Evolutionary conservation across 1,140 invertebrate species (phyloP), one percentile per base, ranked within the genome.

Genomic region (Pseudomyrmex dendroicus): DNA sequence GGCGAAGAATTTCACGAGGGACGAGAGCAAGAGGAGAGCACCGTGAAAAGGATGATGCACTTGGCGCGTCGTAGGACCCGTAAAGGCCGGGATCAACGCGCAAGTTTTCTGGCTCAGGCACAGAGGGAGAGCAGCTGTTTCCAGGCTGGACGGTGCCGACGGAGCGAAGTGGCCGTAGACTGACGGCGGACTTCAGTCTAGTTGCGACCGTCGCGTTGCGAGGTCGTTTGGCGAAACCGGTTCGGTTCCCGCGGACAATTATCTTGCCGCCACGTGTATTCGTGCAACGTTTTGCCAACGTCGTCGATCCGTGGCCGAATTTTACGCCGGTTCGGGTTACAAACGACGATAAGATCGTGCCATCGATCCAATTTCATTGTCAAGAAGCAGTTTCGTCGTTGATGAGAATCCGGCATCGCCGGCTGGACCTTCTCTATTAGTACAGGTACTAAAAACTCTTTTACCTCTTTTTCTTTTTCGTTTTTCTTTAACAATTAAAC

Each of bases 171-270:
- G 64, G n/a, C 17, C 44, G 13, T 20, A 3, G 9, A 54, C 67
- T 76, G 63, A 66, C 13, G 54, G n/a, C 50, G 52, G 78, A 89
- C 72, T 91, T 91, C 89, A 92, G 91, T 92, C 86, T 89, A 86
- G 90, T 89, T 44, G 73, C 73, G 73, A 46, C 73, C 25, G 73
- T 67, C 90, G 90, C n/a, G 22, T 48, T 13, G 54, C 83, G 87
- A 85, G 89, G 89, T 89, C 87, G 87, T 4, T 13, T 15, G 13
- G 20, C 7, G 22, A 12, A 20, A 66, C 57, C n/a, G 57, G 12
- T n/a, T 17, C 35, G 72, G 62, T 83, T 82, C 54, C 44, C 22
- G 46, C 22, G 66, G 20, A 22, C 50, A 25, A 13, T 57, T 22
- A 20, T 10, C 35, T 72, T 59, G 67, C 10, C 82, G 63, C 70